Evolutionary conservation across 2,113 vertebrate genomes (phyloP), one percentile per base, ranked within the genome.

Genomic region (Tiliqua scincoides): DNA sequence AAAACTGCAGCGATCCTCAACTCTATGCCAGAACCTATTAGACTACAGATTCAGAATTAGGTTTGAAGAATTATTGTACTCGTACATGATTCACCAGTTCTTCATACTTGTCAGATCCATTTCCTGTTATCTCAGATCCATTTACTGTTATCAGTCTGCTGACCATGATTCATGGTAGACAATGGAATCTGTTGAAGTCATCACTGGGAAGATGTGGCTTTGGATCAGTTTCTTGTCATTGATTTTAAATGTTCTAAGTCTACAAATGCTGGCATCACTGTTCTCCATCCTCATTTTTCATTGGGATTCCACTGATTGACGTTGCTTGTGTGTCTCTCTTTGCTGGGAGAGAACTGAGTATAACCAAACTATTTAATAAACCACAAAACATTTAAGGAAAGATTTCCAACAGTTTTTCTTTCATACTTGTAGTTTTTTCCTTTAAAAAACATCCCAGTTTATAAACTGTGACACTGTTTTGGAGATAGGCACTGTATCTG

Each of bases 321-420:
- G 54, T 90, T 87, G 0, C 83, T 89, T 88, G 90, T 83, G 74
- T 80, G 62, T 63, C 48, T 89, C 25, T 74, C 71, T 79, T 48
- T 15, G 2, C 83, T 85, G 73, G 84, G 81, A 89, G 83, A 79
- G 63, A 87, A 91, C 48, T 61, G n/a, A 23, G 43, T 62, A 85
- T 90, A 91, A 87, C 73, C 18, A 75, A 90, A 89, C 63, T 62
- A 62, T 79, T 90, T 87, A 52, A 43, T 89, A 91, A 88, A 87
- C 67, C 71, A 81, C 0, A 0, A 85, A 78, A 79, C 71, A 90
- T 92, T 92, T 89, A 79, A 88, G 75, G 79, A 91, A 89, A 86
- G 54, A 83, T 89, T 77, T 30, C 35, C 21, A 86, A 1, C 81
- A 83, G 86, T 88, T 73, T 72, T 80, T 92, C 12, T 75, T 65